Evolutionary conservation across 2,113 vertebrate species (phyloP).

Genomic region (Cottus gobio): DNA sequence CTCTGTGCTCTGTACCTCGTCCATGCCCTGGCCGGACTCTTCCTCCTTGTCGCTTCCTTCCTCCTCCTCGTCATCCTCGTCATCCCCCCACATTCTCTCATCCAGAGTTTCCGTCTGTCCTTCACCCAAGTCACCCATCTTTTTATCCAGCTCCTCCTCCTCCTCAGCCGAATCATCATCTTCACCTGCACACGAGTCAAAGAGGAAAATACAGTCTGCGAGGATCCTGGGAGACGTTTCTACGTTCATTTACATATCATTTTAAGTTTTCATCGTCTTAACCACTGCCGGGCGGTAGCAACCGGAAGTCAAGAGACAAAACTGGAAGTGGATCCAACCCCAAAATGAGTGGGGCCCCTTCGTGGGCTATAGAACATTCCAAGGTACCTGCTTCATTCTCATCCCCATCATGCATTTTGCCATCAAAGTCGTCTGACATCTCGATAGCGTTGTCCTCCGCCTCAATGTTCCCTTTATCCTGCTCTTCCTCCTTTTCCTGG

Average conservation of each 20-base stretch:
- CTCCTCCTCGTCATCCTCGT: constrained; percentile 85
- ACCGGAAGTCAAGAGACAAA: not conserved
- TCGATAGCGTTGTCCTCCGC: constrained; percentile 96
- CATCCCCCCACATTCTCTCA: constrained; percentile 96
- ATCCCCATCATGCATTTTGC: constrained; percentile 93
- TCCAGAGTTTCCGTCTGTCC: constrained; percentile 94
- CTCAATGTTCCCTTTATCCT: constrained; percentile 89
- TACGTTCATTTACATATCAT: not conserved
- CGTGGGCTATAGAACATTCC: not conserved
- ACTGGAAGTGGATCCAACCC: not conserved
- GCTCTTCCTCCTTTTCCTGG: constrained; percentile 91
- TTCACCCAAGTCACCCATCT: constrained; percentile 94
- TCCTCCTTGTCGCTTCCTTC: constrained; percentile 86
- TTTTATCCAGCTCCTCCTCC: constrained; percentile 91
- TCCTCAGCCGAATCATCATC: constrained; percentile 89
- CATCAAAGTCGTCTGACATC: constrained; percentile 98
- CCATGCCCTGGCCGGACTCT: constrained; percentile 94
- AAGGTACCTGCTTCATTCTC: constrained; percentile 85
- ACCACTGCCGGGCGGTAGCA: too few relatives aligned
- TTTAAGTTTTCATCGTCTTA: not conserved
- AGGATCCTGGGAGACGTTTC: not conserved
- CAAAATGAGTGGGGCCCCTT: not conserved
- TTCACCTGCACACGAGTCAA: constrained; percentile 75
- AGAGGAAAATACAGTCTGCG: not conserved
- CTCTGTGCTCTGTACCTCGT: constrained; percentile 86